Percentiles rank a stretch among this genome's conserved stretches.
These are phyloP conservation scores for Pangasius mekongensis DNA, from an alignment of 2,797 vertebrate species.

Conservation along the genomic window DNA sequence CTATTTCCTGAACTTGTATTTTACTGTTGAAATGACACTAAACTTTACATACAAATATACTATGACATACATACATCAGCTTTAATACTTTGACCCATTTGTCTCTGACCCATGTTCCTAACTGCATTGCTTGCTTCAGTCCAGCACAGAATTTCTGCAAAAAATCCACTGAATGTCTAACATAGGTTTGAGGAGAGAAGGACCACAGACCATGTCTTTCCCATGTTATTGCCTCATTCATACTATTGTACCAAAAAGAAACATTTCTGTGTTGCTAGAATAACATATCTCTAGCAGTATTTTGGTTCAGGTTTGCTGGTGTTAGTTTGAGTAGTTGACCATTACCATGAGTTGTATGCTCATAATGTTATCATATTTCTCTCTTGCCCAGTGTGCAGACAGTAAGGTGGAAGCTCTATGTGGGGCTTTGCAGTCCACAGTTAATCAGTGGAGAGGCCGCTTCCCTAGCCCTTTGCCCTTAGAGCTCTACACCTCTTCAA, in stretches of 20 bases:
- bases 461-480: slow-evolving; percentile 88
- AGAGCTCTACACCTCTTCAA: slow-evolving; percentile 93
- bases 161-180: not conserved
- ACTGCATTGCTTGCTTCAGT: not conserved
- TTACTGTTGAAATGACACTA: not conserved
- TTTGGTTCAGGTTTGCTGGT: not conserved
- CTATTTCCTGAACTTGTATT: not conserved
- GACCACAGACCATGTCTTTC: not conserved
- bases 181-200: not conserved
- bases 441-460: slow-evolving; percentile 88
- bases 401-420: slow-evolving; percentile 88
- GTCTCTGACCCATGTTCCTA: not conserved
- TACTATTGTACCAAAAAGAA: not conserved
- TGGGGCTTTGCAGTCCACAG: slow-evolving; percentile 86
- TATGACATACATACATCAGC: not conserved
- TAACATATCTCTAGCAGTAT: not conserved
- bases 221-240: not conserved
- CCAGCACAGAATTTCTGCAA: not conserved
- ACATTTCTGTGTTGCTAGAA: not conserved
- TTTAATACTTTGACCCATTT: not conserved
- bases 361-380: not conserved
- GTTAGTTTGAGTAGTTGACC: not conserved
- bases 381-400: slow-evolving; percentile 85
- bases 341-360: not conserved
- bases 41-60: not conserved